A percentile compares a stretch with the other conserved stretches of the same genome.
Evolutionary conservation across 2,888 invertebrate genomes (phyloP).

Genomic region (Machimus rusticus): DNA sequence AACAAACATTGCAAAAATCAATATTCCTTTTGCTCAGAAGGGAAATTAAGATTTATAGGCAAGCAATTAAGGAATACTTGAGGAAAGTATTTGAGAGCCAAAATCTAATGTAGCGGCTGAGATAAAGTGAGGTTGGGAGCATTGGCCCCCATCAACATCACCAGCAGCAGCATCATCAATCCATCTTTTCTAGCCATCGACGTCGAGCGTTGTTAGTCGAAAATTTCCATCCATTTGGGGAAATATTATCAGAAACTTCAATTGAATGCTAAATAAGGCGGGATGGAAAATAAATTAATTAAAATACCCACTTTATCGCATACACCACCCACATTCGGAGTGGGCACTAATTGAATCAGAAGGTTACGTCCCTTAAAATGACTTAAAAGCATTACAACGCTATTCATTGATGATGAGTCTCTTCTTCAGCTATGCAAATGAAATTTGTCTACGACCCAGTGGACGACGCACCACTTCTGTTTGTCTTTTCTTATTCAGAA

Average conservation of each 20-base stretch:
- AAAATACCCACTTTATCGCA: conserved; percentile 13
- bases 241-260: conserved; percentile 9
- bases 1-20: not conserved
- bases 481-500: not conserved
- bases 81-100: not conserved
- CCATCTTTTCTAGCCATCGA: not conserved
- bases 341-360: conserved; percentile 22
- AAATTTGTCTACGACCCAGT: conserved; percentile 9
- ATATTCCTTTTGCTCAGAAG: not conserved
- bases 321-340: not conserved
- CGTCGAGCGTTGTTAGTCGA: not conserved
- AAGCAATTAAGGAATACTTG: not conserved
- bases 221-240: not conserved
- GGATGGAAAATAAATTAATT: conserved; percentile 25
- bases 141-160: not conserved
- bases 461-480: not conserved
- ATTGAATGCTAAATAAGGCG: conserved; percentile 9
- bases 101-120: not conserved
- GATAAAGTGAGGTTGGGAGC: not conserved
- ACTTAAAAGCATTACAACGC: not conserved
- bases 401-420: conserved; percentile 6
- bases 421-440: conserved; percentile 10
- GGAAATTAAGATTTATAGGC: not conserved
- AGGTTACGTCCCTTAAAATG: conserved; percentile 25
- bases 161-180: not conserved